Percentiles rank a stretch among this genome's conserved stretches.
These are phyloP conservation scores for Melanostoma scalare DNA, from an alignment of 2,888 invertebrate genomes.

Conservation along the genomic window DNA sequence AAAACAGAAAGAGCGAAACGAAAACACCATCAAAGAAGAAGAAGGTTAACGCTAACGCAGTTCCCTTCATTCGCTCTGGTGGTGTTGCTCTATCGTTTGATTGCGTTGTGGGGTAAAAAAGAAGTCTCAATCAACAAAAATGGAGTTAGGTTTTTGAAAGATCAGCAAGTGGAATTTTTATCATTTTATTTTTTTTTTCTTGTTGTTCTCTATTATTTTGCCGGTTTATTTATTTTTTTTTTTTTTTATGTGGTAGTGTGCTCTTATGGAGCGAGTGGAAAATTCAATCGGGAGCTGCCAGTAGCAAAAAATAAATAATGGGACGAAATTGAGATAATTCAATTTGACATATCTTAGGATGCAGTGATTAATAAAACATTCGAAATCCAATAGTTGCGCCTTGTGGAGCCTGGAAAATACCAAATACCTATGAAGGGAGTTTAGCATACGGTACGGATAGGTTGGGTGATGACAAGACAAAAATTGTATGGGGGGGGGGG, in stretches of 20 bases:
- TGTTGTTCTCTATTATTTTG: conserved; percentile 49
- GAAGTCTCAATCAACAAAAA: conserved; percentile 33
- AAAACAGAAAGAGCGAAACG: conserved; percentile 35
- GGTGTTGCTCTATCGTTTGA: conserved; percentile 19
- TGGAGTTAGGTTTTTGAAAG: conserved; percentile 23
- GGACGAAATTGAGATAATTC: too few relatives aligned
- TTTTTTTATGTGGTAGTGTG: conserved; percentile 9
- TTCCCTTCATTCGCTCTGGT: conserved; percentile 21
- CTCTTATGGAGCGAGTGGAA: conserved; percentile 10
- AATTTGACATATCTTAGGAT: too few relatives aligned
- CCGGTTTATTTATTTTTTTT: conserved; percentile 35
- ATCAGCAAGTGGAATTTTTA: conserved; percentile 64
- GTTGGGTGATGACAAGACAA: too few relatives aligned
- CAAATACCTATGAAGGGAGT: too few relatives aligned
- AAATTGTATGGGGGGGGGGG: too few relatives aligned
- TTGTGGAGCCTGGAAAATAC: too few relatives aligned
- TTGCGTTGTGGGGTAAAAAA: conserved; percentile 24
- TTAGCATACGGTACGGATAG: too few relatives aligned
- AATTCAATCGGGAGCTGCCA: conserved; percentile 41
- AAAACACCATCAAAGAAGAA: conserved; percentile 27
- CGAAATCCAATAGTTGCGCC: too few relatives aligned
- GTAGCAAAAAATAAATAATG: background rate
- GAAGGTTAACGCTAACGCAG: conserved; percentile 62
- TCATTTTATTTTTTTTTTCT: conserved; percentile 35
- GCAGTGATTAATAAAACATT: too few relatives aligned